A percentile compares a stretch with the other conserved stretches of the same genome.
Conservation (phyloP, 2,888 invertebrate species). For the Melanargia galathea region DNA sequence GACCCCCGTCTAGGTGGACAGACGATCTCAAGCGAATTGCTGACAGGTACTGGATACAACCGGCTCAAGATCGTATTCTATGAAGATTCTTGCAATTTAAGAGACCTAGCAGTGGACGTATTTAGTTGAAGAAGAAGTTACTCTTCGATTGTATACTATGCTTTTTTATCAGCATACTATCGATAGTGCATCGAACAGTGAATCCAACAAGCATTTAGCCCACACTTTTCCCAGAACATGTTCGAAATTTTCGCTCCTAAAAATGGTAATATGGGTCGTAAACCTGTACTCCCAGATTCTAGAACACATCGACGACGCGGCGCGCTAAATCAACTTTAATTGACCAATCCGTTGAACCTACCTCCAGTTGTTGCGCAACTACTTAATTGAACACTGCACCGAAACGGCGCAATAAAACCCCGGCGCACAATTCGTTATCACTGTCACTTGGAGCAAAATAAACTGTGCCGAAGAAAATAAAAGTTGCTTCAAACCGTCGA, state of each 20-base stretch:
- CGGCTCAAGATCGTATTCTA: too few relatives aligned
- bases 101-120: too few relatives aligned
- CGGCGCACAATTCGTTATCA: conserved; percentile 53
- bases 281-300: conserved; percentile 35
- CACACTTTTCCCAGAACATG: too few relatives aligned
- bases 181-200: too few relatives aligned
- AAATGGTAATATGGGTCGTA: conserved; percentile 32
- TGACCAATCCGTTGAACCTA: conserved; percentile 45
- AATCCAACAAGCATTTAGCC: too few relatives aligned
- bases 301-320: conserved; percentile 30
- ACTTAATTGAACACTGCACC: conserved; percentile 53
- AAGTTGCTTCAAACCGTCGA: conserved; percentile 65
- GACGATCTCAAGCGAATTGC: too few relatives aligned
- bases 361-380: conserved; percentile 45
- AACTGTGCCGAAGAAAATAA: conserved; percentile 62
- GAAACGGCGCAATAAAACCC: conserved; percentile 52
- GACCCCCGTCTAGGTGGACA: too few relatives aligned
- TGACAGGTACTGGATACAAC: too few relatives aligned
- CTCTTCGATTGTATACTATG: too few relatives aligned
- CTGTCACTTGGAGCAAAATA: conserved; percentile 52
- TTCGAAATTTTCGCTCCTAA: conserved; percentile 16
- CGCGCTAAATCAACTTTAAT: conserved; percentile 42
- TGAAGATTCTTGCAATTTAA: too few relatives aligned
- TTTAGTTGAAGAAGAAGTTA: too few relatives aligned
- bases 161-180: too few relatives aligned